phyloP scores from a whole-genome alignment of 2,888 invertebrate species.

The Pachydiplax longipennis region DNA sequence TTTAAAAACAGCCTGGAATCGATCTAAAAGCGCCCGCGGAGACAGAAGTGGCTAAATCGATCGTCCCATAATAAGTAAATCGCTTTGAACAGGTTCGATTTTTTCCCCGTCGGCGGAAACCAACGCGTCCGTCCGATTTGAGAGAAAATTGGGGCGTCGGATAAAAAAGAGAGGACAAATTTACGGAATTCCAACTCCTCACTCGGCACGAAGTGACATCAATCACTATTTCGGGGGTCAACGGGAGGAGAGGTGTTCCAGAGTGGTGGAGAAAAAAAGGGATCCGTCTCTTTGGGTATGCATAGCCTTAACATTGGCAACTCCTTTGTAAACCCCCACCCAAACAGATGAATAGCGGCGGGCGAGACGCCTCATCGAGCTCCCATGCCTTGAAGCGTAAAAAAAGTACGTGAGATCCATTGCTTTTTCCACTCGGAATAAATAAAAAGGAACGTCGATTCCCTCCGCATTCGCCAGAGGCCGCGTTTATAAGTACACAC shows the following conservation, averaged over 20 bases:
- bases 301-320: neutral
- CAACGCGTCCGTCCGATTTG: neutral
- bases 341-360: neutral
- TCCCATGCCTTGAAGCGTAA: neutral
- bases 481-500: neutral
- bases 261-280: neutral
- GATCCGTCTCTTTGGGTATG: neutral
- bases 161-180: neutral
- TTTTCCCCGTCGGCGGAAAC: too few relatives aligned
- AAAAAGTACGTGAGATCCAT: constrained; percentile 14
- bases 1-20: too few relatives aligned
- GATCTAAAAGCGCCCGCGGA: too few relatives aligned
- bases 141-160: neutral
- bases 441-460: neutral
- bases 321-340: neutral
- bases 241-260: neutral
- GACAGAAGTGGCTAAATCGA: too few relatives aligned
- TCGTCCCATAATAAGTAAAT: too few relatives aligned
- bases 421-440: neutral
- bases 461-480: neutral
- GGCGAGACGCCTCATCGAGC: constrained; percentile 11
- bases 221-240: neutral
- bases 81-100: too few relatives aligned
- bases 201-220: neutral
- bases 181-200: neutral